phyloP scores from a whole-genome alignment of 2,888 invertebrate species.

The Eumerus sabulonum region DNA sequence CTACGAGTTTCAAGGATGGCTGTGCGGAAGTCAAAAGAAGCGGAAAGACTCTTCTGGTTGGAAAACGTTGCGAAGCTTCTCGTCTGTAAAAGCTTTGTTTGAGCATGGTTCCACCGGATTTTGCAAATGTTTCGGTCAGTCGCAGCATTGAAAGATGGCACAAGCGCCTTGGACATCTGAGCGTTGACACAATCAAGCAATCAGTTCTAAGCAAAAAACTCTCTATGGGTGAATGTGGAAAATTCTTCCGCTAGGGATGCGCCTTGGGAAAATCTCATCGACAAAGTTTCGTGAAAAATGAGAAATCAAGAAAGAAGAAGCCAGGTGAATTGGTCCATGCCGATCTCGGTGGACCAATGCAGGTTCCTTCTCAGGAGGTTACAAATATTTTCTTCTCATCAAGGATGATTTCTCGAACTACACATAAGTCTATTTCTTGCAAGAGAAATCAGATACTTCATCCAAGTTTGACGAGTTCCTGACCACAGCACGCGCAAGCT shows the following conservation, averaged over 20 bases:
- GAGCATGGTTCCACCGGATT: too few relatives aligned
- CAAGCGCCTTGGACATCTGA: slow-evolving; percentile 29
- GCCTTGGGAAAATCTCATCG: slow-evolving; percentile 69
- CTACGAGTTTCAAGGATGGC: too few relatives aligned
- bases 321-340: slow-evolving; percentile 63
- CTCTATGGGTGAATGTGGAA: not conserved
- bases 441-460: slow-evolving; percentile 62
- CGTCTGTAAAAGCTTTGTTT: too few relatives aligned
- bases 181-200: slow-evolving; percentile 16
- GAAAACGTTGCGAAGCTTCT: too few relatives aligned
- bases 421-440: slow-evolving; percentile 63
- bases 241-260: slow-evolving; percentile 69
- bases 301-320: slow-evolving; percentile 41
- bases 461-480: not conserved
- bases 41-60: too few relatives aligned
- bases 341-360: slow-evolving; percentile 70
- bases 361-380: slow-evolving; percentile 61
- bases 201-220: slow-evolving; percentile 12
- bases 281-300: slow-evolving; percentile 44
- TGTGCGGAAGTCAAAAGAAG: too few relatives aligned
- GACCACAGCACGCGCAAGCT: too few relatives aligned
- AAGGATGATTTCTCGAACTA: slow-evolving; percentile 68
- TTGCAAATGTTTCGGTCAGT: not conserved
- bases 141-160: slow-evolving; percentile 16
- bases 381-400: slow-evolving; percentile 66